Evolutionary conservation across 2,888 invertebrate species (phyloP).

Genomic region (Drosophila algonquin): DNA sequence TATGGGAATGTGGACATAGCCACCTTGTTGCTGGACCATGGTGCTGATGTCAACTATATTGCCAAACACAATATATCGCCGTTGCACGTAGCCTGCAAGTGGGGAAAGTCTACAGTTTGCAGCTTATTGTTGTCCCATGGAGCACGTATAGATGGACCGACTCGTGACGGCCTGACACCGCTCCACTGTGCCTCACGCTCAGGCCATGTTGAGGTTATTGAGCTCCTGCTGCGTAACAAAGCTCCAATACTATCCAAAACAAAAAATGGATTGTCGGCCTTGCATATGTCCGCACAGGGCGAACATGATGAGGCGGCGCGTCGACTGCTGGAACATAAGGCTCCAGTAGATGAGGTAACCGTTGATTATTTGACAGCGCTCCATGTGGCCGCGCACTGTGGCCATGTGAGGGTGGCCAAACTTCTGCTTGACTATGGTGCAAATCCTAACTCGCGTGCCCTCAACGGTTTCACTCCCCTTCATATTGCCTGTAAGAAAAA

Average conservation of each 20-base stretch:
- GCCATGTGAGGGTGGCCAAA: conserved; percentile 96
- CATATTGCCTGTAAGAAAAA: conserved; percentile 99
- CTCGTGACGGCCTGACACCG: conserved; percentile 97
- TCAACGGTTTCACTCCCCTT: conserved; percentile 98
- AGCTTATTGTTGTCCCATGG: conserved; percentile 93
- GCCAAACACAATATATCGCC: conserved; percentile 99
- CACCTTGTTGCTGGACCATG: conserved; percentile 92
- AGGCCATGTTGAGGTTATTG: conserved; percentile 97
- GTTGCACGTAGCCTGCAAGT: conserved; percentile 98
- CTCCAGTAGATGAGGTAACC: conserved; percentile 99
- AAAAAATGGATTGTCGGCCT: conserved; percentile 97
- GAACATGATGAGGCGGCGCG: conserved; percentile 98
- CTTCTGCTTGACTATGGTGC: conserved; percentile 96
- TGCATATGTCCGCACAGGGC: conserved; percentile 99
- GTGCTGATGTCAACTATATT: conserved; percentile 97
- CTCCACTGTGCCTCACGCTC: conserved; percentile 98
- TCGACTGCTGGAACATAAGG: conserved; percentile 95
- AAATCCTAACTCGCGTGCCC: conserved; percentile 97
- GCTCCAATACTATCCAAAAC: conserved; percentile 98
- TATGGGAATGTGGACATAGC: conserved; percentile 99
- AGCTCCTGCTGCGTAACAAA: conserved; percentile 92
- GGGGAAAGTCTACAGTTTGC: conserved; percentile 98
- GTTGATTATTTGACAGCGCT: conserved; percentile 98
- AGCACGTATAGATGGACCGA: conserved; percentile 96
- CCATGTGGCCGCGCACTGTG: conserved; percentile 97